Evolutionary conservation across 2,888 invertebrate species (phyloP), one percentile per base, ranked within the genome.

Genomic region (Philhelius pedissequus): DNA sequence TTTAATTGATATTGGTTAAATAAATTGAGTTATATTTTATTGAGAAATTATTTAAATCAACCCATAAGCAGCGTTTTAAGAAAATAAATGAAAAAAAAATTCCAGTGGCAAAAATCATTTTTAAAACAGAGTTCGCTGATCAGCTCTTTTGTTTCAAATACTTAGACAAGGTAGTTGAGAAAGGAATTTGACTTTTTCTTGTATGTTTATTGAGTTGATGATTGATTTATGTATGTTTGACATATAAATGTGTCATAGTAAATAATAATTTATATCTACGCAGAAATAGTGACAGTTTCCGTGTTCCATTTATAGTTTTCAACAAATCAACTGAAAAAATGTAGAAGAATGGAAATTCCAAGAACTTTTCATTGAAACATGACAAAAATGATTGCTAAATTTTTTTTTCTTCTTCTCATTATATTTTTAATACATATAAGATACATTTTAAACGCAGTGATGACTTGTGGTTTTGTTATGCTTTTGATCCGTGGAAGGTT

Each of bases 161-260:
- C 1, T n/a, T n/a, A n/a, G n/a, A n/a, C 4, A 68, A 52, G 6
- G 9, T 40, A 7, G 6, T 25, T 9, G 9, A 25, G 13, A 0
- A 30, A 30, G 4, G 32, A 20, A 52, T 30, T n/a, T 38, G 4
- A 48, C 8, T 60, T 50, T 60, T 25, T 2, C 38, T 43, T 56
- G 25, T 43, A n/a, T n/a, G n/a, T 1, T 22, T 5, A 9, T 48
- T 54, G 3, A 22, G 22, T 68, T 70, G 9, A 27, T 79, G 66
- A 77, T 70, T 58, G 79, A 73, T 68, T 68, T 73, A 66, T 58
- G 13, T n/a, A n/a, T n/a, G n/a, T n/a, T n/a, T n/a, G n/a, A n/a
- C n/a, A 20, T 25, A 50, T 43, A 32, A 38, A 43, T 62, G 62
- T 52, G 75, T 62, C 60, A 74, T 38, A 30, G 40, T 22, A 40